A percentile compares a stretch with the other conserved stretches of the same genome.
These are phyloP conservation scores for Malurus melanocephalus DNA, from an alignment of 2,113 vertebrate species.

Conservation along the genomic window DNA sequence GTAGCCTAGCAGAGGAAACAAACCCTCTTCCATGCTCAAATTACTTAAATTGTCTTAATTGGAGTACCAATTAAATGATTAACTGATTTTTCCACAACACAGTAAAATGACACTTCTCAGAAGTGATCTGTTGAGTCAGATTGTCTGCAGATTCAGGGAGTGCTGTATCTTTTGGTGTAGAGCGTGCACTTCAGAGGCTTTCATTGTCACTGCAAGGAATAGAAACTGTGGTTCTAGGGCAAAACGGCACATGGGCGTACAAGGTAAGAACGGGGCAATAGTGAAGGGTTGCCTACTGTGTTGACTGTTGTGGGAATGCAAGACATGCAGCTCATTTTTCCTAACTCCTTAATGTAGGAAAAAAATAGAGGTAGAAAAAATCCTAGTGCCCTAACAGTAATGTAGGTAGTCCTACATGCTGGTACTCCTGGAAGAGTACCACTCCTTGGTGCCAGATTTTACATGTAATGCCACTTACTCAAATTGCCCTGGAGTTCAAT, in stretches of 20 bases:
- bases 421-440: background rate
- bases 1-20: background rate
- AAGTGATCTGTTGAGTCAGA: background rate
- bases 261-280: background rate
- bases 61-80: conserved; percentile 13
- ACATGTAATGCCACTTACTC: background rate
- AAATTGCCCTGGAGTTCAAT: background rate
- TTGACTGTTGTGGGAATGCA: background rate
- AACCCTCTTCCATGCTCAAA: background rate
- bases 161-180: background rate
- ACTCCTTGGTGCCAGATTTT: background rate
- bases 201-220: background rate
- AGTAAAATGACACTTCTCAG: background rate
- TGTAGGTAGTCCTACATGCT: background rate
- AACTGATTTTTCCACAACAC: background rate
- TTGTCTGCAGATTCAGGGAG: background rate
- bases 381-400: background rate
- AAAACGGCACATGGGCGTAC: background rate
- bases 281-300: background rate
- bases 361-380: background rate
- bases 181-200: accelerated
- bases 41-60: conserved; percentile 14
- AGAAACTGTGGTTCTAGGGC: background rate
- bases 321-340: background rate
- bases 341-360: background rate